Base-by-base conservation (phyloP, 2,888 invertebrate genomes). In the Griposia aprilina region DNA sequence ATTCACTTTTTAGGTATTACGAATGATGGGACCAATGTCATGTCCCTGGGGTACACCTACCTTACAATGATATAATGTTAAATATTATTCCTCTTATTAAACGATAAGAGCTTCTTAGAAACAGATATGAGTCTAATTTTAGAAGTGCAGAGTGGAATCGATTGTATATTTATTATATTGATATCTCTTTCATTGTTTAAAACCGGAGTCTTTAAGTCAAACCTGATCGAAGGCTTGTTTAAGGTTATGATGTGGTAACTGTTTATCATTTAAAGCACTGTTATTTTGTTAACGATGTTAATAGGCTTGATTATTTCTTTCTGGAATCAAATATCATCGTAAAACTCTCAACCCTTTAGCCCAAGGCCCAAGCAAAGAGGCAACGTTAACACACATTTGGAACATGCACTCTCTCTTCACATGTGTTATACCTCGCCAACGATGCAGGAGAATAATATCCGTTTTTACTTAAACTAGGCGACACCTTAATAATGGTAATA, bases 1-100 rank as follows among this genome's bases (percentile, higher is more conserved):
- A 57, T 76, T 45, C 6, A 36, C 26, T 57, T n/a, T 26, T 50
- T 23, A 23, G 7, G 30, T 72, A 23, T 65, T 41, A 30, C 10
- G 17, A 41, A 73, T 30, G n/a, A 62, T 26, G 15, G 52, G 60
- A 4, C 80, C 48, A 23, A 67, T 67, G 26, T 36, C 15, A 67
- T 15, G 11, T 72, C 55, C 80, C 41, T 80, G 30, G 3, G 20
- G 62, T 55, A 68, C 55, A 55, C 73, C n/a, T 50, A 0, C 20
- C 6, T 65, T n/a, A n/a, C 15, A 30, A 60, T 52, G 15, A 26
- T 23, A 23, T 13, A 59, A 26, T 17, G 17, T 26, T 52, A 26
- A 60, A 78, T 23, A 13, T 7, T 23, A 15, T 23, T 11, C 8
- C 17, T 17, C 8, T 45, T 30, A 62, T 7, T 41, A 41, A 23